Base-by-base conservation (phyloP, 2,888 invertebrate genomes). In the Athripsodes cinereus region DNA sequence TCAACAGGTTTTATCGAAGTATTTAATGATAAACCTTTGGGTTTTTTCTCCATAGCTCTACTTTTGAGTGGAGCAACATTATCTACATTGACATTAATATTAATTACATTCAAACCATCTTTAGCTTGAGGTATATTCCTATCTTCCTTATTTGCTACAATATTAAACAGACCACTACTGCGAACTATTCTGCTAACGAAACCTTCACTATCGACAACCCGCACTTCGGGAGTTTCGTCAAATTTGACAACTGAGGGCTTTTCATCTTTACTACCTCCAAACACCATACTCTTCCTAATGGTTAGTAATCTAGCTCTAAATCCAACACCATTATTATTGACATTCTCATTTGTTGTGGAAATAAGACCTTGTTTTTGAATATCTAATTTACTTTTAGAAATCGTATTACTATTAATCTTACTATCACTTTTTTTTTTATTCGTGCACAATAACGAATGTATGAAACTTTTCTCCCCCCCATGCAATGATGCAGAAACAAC, bases 331-430 rank as follows among this genome's bases (percentile, higher is more conserved):
- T 73, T 73, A 69, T 73, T 73, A 61, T 80, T 78, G 52, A 73
- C 78, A 62, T 79, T 74, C 60, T 78, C 75, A 68, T 87, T 87
- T 44, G 87, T 87, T 2, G 87, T 86, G 1, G 81, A 87, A 2
- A 84, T 76, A 57, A 87, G 72, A 61, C 80, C 81, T 53, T 81
- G 74, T 57, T 80, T 82, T 61, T 80, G 76, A 64, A 87, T 85
- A 55, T 81, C 79, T 11, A 82, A 66, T 64, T 69, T 69, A 66
- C 26, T 26, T 13, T 22, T 44, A 20, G 22, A 44, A n/a, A n/a
- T n/a, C 13, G 49, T 34, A 1, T 22, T 13, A 22, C 21, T 8
- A 40, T 13, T 40, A 40, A 40, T 40, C 5, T 40, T 16, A n/a
- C 2, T 3, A 10, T 55, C 55, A 26, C 44, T 35, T 49, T 48